Conservation (phyloP, 2,797 vertebrate species). For the Enteromius afrohamiltoni region DNA sequence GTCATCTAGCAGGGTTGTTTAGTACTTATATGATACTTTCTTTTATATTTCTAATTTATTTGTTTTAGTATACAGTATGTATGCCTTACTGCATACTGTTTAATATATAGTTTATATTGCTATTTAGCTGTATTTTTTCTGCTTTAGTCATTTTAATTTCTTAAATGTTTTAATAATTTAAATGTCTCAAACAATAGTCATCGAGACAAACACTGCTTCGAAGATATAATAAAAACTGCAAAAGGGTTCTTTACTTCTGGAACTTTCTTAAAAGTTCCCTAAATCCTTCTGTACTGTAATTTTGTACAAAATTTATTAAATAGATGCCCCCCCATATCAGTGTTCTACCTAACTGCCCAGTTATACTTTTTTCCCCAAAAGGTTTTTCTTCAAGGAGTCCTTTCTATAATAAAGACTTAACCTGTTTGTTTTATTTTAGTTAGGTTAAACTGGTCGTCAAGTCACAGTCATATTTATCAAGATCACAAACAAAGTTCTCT, state of each 20-base stretch:
- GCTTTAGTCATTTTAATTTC: neutral
- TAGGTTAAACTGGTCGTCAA: too few relatives aligned
- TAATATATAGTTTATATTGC: neutral
- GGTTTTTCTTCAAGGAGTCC: too few relatives aligned
- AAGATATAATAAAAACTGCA: neutral
- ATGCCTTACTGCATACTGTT: neutral
- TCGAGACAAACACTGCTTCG: neutral
- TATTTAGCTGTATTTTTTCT: too few relatives aligned
- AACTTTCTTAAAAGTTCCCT: neutral
- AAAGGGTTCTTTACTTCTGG: neutral
- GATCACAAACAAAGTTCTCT: neutral
- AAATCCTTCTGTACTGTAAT: too few relatives aligned
- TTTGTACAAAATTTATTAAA: too few relatives aligned
- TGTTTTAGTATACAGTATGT: neutral
- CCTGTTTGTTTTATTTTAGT: too few relatives aligned
- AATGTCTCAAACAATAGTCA: neutral
- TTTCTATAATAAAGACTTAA: too few relatives aligned
- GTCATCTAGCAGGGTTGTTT: constrained; percentile 55
- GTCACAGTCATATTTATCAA: neutral
- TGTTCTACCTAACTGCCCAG: too few relatives aligned
- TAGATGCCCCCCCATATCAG: too few relatives aligned
- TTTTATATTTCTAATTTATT: neutral
- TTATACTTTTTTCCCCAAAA: too few relatives aligned
- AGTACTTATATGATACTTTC: neutral
- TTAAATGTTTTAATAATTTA: too few relatives aligned